Base-by-base conservation (phyloP, 2,888 invertebrate species). In the Hyposoter didymator region DNA sequence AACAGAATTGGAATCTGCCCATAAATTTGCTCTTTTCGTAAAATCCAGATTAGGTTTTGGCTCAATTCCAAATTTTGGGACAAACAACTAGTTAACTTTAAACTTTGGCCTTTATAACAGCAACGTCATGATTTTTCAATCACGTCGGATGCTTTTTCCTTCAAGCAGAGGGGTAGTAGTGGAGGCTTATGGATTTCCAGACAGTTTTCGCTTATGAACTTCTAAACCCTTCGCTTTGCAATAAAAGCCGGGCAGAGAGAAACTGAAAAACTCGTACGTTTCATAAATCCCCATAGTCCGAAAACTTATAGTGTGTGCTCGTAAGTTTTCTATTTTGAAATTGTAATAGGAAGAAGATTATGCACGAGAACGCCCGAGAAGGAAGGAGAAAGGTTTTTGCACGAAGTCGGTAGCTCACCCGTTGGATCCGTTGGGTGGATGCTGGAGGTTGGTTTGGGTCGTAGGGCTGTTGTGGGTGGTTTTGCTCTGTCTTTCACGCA, bases 401-500 rank as follows among this genome's bases (percentile, higher is more conserved):
- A 28, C 73, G 19, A 28, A 28, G 22, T 35, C 43, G 17, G 66
- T 55, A 49, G 43, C 67, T 39, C 74, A 45, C 67, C 43, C 28
- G 22, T 32, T 49, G 67, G 73, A 45, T 78, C 47, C 59, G 78
- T 69, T 45, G 69, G 69, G 67, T 69, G 19, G 55, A 35, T 69
- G 22, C 74, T 66, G 19, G 17, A 67, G 69, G 45, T 70, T 35
- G 69, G 32, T 69, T 70, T 69, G 70, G 22, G 22, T 78, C 55
- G 70, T 17, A 45, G 35, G 67, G 69, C 52, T 35, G 67, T 62
- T 49, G 80, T 69, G 55, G 80, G 73, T 70, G 73, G 79, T 62
- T 72, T 62, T 35, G 12, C 22, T 69, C 59, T 43, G 73, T 78
- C 78, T 73, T 70, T 73, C 28, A 85, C 69, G 74, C 75, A 76